Base-by-base conservation (phyloP, 2,888 invertebrate genomes). In the Acanthosoma haemorrhoidale region DNA sequence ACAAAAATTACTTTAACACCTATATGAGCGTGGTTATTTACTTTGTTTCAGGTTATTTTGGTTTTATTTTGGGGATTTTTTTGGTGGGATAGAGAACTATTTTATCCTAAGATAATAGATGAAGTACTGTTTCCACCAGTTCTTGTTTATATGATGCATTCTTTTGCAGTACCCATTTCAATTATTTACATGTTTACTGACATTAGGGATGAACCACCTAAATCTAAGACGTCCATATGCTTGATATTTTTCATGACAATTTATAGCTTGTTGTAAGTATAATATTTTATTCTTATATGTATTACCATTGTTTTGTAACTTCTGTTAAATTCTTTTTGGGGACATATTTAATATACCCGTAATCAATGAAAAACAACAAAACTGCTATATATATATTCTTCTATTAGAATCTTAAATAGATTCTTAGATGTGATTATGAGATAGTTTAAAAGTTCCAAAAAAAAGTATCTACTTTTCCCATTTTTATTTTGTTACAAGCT, bases 31-130 rank as follows among this genome's bases (percentile, higher is more conserved):
- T n/a, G n/a, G n/a, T n/a, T n/a, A n/a, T n/a, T n/a, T 51, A 13
- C 29, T 25, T 0, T 51, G 3, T 51, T 29, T n/a, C 80, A 84
- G 82, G 82, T 84, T 76, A 83, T 84, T 2, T 80, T 81, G 2
- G 72, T 77, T 13, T 81, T 84, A 79, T 85, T 85, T 78, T 85
- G 85, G 85, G 75, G 76, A 0, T 74, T 84, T 0, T 85, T 81
- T 80, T 77, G 78, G 59, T 80, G 83, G 64, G 83, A 85, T 75
- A 80, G 84, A 0, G 84, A 85, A 77, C 79, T 84, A 76, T 83
- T 85, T 51, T 84, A 84, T 78, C 85, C 85, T 0, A 71, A 75
- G 59, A 79, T 81, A 6, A 81, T 83, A 76, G 84, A 85, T 74
- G 76, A 78, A 66, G 79, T 84, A 9, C 80, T 85, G 0, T 51